phyloP scores from a whole-genome alignment of 2,113 vertebrate species.

The Tyto alba region DNA sequence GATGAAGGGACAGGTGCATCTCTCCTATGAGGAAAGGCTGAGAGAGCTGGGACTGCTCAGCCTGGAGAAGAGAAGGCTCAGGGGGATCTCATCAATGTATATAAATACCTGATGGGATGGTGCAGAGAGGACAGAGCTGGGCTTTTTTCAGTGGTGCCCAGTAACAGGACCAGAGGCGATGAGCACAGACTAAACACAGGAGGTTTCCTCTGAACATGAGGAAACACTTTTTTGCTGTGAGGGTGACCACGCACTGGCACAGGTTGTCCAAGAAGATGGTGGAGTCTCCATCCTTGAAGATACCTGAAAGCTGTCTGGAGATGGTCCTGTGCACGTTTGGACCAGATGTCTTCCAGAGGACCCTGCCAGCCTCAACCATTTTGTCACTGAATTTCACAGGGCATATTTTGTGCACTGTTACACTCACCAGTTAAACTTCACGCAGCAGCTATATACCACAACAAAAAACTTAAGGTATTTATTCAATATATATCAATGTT shows the following conservation, averaged over 20 bases:
- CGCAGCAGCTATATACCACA: neutral
- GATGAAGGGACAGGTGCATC: neutral
- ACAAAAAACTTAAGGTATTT: neutral
- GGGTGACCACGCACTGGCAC: accelerated
- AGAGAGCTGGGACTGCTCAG: neutral
- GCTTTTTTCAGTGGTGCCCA: neutral
- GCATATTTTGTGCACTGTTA: neutral
- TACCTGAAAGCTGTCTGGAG: accelerated
- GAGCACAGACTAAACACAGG: neutral
- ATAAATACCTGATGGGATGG: neutral
- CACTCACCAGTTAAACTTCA: neutral
- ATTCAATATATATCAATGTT: neutral
- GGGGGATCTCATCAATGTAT: neutral
- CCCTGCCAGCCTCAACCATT: neutral
- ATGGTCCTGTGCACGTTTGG: neutral
- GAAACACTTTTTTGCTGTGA: neutral
- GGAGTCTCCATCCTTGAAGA: neutral
- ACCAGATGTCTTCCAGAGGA: neutral
- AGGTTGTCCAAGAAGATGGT: neutral
- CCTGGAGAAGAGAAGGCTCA: neutral
- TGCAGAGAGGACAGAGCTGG: neutral
- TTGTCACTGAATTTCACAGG: neutral
- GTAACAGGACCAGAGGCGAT: neutral
- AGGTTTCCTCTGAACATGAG: neutral
- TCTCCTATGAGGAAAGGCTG: neutral